Conservation (phyloP, 2,113 vertebrate genomes). For the Erinaceus europaeus region DNA sequence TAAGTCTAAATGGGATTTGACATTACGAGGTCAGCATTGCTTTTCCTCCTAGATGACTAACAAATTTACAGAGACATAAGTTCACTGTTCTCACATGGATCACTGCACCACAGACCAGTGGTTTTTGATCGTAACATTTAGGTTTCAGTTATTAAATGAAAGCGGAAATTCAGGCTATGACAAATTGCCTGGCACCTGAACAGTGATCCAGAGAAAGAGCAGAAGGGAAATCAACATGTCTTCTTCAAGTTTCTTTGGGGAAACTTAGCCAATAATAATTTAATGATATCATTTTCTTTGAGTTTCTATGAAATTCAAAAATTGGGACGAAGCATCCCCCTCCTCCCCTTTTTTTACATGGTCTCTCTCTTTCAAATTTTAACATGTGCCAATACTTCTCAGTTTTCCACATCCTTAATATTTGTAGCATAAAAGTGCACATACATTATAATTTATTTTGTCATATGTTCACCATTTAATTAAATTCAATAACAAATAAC, state of each 20-base stretch:
- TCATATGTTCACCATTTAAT: neutral
- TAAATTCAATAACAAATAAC: slow-evolving; percentile 37
- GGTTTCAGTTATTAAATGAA: slow-evolving; percentile 78
- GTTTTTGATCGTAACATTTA: slow-evolving; percentile 79
- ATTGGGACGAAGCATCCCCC: neutral
- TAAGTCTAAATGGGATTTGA: slow-evolving; percentile 81
- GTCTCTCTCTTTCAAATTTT: neutral
- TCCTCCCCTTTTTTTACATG: neutral
- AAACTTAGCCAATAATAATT: slow-evolving; percentile 52
- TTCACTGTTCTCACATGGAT: slow-evolving; percentile 81
- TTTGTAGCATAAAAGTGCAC: neutral
- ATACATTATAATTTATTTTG: neutral
- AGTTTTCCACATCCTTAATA: neutral
- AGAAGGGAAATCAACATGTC: slow-evolving; percentile 45
- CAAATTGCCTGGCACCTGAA: slow-evolving; percentile 77
- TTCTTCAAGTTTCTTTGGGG: slow-evolving; percentile 61
- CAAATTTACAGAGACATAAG: slow-evolving; percentile 81
- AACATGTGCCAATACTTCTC: neutral
- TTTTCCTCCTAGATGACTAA: slow-evolving; percentile 81
- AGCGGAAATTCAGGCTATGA: slow-evolving; percentile 71
- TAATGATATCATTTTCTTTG: slow-evolving; percentile 49
- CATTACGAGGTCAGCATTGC: slow-evolving; percentile 80
- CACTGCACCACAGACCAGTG: slow-evolving; percentile 74
- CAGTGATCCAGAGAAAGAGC: slow-evolving; percentile 64
- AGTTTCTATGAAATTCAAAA: neutral